These are phyloP conservation scores for Danaus chrysippus DNA, from an alignment of 2,888 invertebrate genomes.

Conservation along the genomic window DNA sequence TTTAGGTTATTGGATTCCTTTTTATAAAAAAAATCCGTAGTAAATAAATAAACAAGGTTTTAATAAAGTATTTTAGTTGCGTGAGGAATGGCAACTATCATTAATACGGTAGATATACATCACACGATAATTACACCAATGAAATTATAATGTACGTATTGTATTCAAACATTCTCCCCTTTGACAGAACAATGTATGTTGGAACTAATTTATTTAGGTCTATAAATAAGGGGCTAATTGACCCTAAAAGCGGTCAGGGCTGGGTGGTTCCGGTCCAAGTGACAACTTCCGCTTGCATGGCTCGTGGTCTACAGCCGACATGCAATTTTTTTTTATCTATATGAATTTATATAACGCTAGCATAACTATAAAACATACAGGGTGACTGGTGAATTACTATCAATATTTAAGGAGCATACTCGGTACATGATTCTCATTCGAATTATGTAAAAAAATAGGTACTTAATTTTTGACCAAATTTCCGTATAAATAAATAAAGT, in stretches of 20 bases:
- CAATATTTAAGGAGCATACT: no score
- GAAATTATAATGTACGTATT: neutral
- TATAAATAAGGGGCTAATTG: conserved; percentile 27
- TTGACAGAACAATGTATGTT: conserved; percentile 11
- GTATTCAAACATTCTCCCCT: conserved; percentile 1
- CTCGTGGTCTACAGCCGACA: conserved; percentile 1
- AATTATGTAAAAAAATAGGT: no score
- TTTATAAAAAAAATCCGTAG: no score
- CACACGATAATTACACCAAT: neutral
- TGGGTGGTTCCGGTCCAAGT: conserved; percentile 26
- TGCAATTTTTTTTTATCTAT: conserved; percentile 2
- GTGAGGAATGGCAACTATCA: no score
- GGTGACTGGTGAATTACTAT: no score
- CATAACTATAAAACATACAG: neutral
- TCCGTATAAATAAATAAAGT: no score
- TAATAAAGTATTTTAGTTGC: no score
- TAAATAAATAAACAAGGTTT: no score
- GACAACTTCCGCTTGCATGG: conserved; percentile 7
- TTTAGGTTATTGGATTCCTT: no score
- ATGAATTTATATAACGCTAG: neutral
- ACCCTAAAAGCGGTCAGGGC: conserved; percentile 33
- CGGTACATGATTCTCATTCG: no score
- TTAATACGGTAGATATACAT: neutral
- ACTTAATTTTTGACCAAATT: no score
- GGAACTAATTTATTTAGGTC: conserved; percentile 17